Conservation (phyloP, 2,113 vertebrate genomes). For the Apteryx owenii region DNA sequence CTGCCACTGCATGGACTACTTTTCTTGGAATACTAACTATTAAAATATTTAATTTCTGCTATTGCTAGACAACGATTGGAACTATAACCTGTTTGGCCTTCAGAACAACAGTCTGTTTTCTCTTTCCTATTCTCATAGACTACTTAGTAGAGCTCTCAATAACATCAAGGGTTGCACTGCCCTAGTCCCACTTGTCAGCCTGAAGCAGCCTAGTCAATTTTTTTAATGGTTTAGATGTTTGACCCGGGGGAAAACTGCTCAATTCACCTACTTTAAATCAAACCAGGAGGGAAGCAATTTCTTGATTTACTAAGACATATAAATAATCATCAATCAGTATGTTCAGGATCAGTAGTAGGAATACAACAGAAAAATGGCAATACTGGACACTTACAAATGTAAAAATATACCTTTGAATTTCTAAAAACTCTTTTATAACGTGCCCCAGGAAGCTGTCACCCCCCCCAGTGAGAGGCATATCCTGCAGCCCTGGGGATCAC, state of each 20-base stretch:
- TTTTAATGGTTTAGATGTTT: not conserved
- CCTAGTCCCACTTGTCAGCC: not conserved
- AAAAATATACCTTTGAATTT: not conserved
- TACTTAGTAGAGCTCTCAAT: not conserved
- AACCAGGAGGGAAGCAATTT: not conserved
- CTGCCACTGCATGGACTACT: not conserved
- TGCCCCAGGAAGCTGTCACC: not conserved
- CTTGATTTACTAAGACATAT: not conserved
- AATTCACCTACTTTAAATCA: not conserved
- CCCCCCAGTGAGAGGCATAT: fast-evolving
- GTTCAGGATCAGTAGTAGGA: not conserved
- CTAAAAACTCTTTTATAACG: not conserved
- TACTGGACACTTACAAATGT: not conserved
- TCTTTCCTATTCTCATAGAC: not conserved
- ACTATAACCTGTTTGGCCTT: not conserved
- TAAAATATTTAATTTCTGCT: not conserved
- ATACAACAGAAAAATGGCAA: not conserved
- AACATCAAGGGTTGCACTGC: not conserved
- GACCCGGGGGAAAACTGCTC: not conserved
- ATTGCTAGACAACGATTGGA: not conserved
- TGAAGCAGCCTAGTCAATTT: not conserved
- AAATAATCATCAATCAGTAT: not conserved
- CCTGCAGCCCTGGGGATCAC: not conserved
- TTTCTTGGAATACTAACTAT: not conserved
- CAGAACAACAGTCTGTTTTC: not conserved